Conservation (phyloP, 53 echinoderm and acorn worm species). For the Paelopatides confundens region DNA sequence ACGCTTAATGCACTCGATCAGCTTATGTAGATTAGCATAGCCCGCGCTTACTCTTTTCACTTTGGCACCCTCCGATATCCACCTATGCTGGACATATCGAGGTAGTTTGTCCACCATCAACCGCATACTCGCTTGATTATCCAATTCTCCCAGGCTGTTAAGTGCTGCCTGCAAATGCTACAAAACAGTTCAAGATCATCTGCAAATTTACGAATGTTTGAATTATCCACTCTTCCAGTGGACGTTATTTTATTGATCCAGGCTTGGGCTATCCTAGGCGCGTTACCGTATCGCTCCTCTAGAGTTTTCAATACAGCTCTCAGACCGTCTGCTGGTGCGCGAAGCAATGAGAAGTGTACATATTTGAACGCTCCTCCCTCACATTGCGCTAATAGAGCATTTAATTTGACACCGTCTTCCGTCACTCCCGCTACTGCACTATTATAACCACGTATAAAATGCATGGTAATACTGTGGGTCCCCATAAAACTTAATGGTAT, state of each 20-base stretch:
- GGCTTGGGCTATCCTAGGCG: slow-evolving; percentile 42
- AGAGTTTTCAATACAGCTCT: neutral
- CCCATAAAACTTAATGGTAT: slow-evolving; percentile 56
- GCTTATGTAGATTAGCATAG: slow-evolving; percentile 30
- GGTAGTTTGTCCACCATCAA: slow-evolving; percentile 50
- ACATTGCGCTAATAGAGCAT: slow-evolving; percentile 48
- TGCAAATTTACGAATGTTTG: slow-evolving; percentile 1
- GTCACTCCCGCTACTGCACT: neutral
- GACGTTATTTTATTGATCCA: slow-evolving; percentile 49
- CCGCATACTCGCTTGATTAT: slow-evolving; percentile 53
- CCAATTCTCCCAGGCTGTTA: slow-evolving; percentile 27
- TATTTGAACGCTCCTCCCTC: slow-evolving; percentile 38
- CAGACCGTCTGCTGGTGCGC: neutral
- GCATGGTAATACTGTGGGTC: slow-evolving; percentile 48
- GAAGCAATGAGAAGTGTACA: neutral
- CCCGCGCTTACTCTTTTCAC: neutral
- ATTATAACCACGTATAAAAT: neutral
- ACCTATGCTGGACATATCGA: slow-evolving; percentile 55
- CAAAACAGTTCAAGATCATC: slow-evolving; percentile 19
- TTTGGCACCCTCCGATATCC: slow-evolving; percentile 32
- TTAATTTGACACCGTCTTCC: slow-evolving; percentile 22
- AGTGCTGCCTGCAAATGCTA: slow-evolving; percentile 29
- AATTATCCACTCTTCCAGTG: neutral
- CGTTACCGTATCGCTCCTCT: slow-evolving; percentile 25
- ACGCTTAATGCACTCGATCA: slow-evolving; percentile 45